These are phyloP conservation scores for Lepidotrigona ventralis DNA, from an alignment of 1,140 invertebrate species.

Conservation along the genomic window DNA sequence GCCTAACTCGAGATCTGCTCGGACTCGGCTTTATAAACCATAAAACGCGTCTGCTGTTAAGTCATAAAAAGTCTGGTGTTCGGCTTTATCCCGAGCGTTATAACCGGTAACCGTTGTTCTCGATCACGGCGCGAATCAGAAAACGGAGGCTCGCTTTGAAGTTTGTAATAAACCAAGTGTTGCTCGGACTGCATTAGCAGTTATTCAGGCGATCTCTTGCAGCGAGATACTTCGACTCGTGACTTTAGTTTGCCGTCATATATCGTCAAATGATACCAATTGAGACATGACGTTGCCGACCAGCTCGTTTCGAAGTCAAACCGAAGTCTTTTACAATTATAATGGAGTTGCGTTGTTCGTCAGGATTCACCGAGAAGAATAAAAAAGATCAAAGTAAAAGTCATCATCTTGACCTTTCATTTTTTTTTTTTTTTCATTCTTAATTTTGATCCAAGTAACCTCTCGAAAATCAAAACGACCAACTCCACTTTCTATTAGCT, in stretches of 20 bases:
- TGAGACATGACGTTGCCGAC: background rate
- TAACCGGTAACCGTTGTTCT: background rate
- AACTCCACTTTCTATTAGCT: too few relatives aligned
- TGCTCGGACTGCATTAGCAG: background rate
- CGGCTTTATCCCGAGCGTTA: background rate
- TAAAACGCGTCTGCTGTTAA: slow-evolving; percentile 42
- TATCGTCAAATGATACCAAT: background rate
- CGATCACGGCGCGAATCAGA: background rate
- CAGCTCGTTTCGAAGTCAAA: background rate
- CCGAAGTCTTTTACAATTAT: background rate
- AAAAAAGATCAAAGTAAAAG: background rate
- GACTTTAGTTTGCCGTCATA: too few relatives aligned
- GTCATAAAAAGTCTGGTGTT: slow-evolving; percentile 22
- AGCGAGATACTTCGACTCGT: background rate
- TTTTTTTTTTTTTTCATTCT: background rate
- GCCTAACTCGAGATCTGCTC: slow-evolving; percentile 51
- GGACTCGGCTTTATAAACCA: slow-evolving; percentile 54
- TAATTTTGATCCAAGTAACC: too few relatives aligned
- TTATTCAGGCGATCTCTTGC: background rate
- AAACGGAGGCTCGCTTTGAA: background rate
- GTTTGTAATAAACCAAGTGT: background rate
- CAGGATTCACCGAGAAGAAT: background rate
- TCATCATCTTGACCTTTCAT: background rate
- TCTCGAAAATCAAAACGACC: too few relatives aligned
- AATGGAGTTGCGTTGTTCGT: background rate